Conservation (phyloP, 2,888 invertebrate genomes). For the Epirrhoe alternata region DNA sequence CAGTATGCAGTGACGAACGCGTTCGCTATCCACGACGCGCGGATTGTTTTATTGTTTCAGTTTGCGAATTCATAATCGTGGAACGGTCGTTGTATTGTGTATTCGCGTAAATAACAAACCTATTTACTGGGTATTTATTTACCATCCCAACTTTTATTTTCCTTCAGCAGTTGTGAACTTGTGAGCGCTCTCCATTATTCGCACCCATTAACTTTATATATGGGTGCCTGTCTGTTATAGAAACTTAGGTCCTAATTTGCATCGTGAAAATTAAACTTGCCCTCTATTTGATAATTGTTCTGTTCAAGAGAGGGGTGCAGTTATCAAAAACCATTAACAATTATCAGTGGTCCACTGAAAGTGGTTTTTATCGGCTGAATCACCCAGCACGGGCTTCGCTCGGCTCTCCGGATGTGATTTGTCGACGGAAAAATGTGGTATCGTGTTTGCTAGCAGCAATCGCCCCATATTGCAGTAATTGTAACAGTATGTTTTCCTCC, state of each 20-base stretch:
- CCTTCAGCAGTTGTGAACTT: slow-evolving; percentile 1
- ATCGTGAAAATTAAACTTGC: slow-evolving; percentile 22
- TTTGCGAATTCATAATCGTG: slow-evolving; percentile 70
- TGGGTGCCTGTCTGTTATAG: slow-evolving; percentile 46
- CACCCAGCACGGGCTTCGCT: slow-evolving; percentile 66
- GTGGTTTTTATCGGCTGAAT: slow-evolving; percentile 74
- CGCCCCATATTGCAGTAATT: slow-evolving; percentile 67
- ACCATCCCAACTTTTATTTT: slow-evolving; percentile 1
- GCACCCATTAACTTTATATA: slow-evolving; percentile 7
- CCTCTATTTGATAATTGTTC: slow-evolving; percentile 1
- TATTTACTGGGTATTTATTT: slow-evolving; percentile 10
- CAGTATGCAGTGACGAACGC: slow-evolving; percentile 72
- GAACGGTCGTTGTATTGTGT: slow-evolving; percentile 69
- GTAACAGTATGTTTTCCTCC: slow-evolving; percentile 77
- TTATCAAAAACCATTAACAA: slow-evolving; percentile 53
- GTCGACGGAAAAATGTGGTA: slow-evolving; percentile 81
- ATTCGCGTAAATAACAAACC: slow-evolving; percentile 33
- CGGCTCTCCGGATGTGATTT: slow-evolving; percentile 82
- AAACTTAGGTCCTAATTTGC: slow-evolving; percentile 33
- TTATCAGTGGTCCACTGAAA: slow-evolving; percentile 68
- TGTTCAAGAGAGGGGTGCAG: slow-evolving; percentile 3
- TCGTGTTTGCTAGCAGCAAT: slow-evolving; percentile 70
- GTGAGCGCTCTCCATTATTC: slow-evolving; percentile 6
- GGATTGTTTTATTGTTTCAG: slow-evolving; percentile 74
- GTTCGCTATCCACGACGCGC: slow-evolving; percentile 68